phyloP scores from a whole-genome alignment of 1,140 invertebrate genomes.

The Drosophila ironensis region DNA sequence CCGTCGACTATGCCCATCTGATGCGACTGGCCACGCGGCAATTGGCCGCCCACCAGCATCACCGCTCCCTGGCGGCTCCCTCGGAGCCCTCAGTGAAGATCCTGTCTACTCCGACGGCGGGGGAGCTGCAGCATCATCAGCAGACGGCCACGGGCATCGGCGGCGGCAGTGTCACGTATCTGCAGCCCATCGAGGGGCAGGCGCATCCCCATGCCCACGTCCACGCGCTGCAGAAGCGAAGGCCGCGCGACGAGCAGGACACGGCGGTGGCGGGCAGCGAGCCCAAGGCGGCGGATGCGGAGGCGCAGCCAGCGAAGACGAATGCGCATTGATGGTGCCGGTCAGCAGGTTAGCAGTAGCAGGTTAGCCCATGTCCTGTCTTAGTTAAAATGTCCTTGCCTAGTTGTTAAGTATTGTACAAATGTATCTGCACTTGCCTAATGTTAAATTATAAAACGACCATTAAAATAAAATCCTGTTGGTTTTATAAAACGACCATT shows the following conservation, averaged over 20 bases:
- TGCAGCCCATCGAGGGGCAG: slow-evolving; percentile 57
- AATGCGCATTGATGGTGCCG: slow-evolving; percentile 25
- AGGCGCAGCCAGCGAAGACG: slow-evolving; percentile 10
- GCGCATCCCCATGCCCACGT: slow-evolving; percentile 23
- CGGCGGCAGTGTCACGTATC: slow-evolving; percentile 70
- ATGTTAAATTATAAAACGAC: slow-evolving; percentile 72
- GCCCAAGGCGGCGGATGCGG: slow-evolving; percentile 50
- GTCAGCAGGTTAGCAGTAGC: slow-evolving; percentile 17
- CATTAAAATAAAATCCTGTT: slow-evolving; percentile 19
- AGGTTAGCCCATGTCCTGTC: slow-evolving; percentile 22
- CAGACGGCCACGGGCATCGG: slow-evolving; percentile 60
- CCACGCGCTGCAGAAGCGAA: slow-evolving; percentile 49
- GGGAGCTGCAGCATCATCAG: slow-evolving; percentile 51
- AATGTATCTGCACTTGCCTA: slow-evolving; percentile 73
- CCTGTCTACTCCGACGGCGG: slow-evolving; percentile 57
- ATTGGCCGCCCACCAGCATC: slow-evolving; percentile 53
- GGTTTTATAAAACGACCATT: slow-evolving; percentile 24
- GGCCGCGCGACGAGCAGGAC: slow-evolving; percentile 71
- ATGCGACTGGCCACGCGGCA: slow-evolving; percentile 74
- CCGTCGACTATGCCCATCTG: slow-evolving; percentile 69
- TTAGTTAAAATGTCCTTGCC: slow-evolving; percentile 73
- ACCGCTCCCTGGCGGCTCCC: slow-evolving; percentile 53
- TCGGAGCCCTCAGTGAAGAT: slow-evolving; percentile 76
- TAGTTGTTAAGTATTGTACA: slow-evolving; percentile 78
- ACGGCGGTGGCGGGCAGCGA: slow-evolving; percentile 66